Evolutionary conservation across 1,140 invertebrate genomes (phyloP), one percentile per base, ranked within the genome.

Genomic region (Panagrolaimus sp.): DNA sequence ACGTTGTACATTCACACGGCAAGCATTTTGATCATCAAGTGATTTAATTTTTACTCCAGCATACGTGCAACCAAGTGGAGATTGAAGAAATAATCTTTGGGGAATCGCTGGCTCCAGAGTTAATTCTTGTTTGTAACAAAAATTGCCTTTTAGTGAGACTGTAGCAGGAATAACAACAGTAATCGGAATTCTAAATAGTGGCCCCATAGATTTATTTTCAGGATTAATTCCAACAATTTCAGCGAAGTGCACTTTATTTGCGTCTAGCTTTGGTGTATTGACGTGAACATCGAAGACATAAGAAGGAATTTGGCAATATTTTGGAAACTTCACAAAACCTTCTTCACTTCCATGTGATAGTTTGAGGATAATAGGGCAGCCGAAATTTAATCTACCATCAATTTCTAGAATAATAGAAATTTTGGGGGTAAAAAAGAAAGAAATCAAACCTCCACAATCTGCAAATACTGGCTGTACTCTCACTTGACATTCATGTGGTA

Each of bases 101-200:
- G 96, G 90, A 13, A 89, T 88, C 70, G 91, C 92, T 0, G 92
- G 89, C 77, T 89, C 88, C 83, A 93, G 93, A 11, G 85, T 80
- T 25, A 90, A 85, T 53, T 86, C 86, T 13, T 84, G 83, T 71
- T 86, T 87, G 0, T 84, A 78, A 27, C 69, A 68, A 20, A 48
- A 68, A 62, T 66, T 43, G 46, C 63, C 66, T 23, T 67, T 67
- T 7, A n/a, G 42, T 7, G 57, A 23, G 14, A 73, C 62, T 14
- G 63, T 69, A 9, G 70, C 16, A 1, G 92, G 91, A 81, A 90
- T 89, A 43, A 97, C 88, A 65, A 95, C 89, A 5, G 92, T 96
- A n/a, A 97, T 86, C 5, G 93, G 91, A 69, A 98, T 88, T 81
- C 89, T 88, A 83, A 97, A 96, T 51, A 98, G 87, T 13, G 91